These are phyloP conservation scores for Crossocerus cetratus DNA, from an alignment of 2,888 invertebrate species.

Conservation along the genomic window DNA sequence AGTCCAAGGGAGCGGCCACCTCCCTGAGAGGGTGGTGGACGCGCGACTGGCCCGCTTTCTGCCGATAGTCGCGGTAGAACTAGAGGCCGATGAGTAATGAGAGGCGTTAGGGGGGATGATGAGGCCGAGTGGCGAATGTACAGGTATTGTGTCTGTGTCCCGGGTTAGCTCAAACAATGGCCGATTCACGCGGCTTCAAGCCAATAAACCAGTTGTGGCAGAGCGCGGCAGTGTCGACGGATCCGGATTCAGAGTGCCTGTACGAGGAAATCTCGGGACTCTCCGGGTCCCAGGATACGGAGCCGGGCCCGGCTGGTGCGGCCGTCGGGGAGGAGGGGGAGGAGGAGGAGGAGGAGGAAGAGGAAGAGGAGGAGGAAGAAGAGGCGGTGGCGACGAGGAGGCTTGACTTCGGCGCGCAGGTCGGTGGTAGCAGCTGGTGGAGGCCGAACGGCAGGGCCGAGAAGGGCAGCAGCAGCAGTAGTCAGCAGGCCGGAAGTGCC, in stretches of 20 bases:
- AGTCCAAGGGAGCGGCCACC: too few species aligned
- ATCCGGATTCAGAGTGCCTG: constrained; percentile 75
- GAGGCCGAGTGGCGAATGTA: background rate
- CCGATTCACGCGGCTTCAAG: constrained; percentile 75
- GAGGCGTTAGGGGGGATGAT: too few species aligned
- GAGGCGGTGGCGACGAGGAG: constrained; percentile 29
- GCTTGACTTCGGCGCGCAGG: constrained; percentile 56
- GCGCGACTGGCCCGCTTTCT: too few species aligned
- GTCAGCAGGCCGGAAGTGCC: constrained; percentile 25
- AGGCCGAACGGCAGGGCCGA: constrained; percentile 27
- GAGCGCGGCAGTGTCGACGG: constrained; percentile 70
- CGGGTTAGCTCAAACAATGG: constrained; percentile 72
- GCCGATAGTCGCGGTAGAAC: too few species aligned
- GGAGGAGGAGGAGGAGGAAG: constrained; percentile 70
- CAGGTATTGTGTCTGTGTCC: constrained; percentile 50
- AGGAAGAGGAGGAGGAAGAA: constrained; percentile 71
- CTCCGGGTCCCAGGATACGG: constrained; percentile 68
- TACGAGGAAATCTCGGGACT: constrained; percentile 75
- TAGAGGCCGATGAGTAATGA: too few species aligned
- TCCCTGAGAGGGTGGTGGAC: too few species aligned
- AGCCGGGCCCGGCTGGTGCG: constrained; percentile 56
- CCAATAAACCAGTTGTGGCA: constrained; percentile 76
- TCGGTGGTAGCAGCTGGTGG: constrained; percentile 58
- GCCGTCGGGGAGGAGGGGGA: constrained; percentile 52
- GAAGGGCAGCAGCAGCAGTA: constrained; percentile 12